These are phyloP conservation scores for Oceanites oceanicus DNA, from an alignment of 2,113 vertebrate species.

Conservation along the genomic window DNA sequence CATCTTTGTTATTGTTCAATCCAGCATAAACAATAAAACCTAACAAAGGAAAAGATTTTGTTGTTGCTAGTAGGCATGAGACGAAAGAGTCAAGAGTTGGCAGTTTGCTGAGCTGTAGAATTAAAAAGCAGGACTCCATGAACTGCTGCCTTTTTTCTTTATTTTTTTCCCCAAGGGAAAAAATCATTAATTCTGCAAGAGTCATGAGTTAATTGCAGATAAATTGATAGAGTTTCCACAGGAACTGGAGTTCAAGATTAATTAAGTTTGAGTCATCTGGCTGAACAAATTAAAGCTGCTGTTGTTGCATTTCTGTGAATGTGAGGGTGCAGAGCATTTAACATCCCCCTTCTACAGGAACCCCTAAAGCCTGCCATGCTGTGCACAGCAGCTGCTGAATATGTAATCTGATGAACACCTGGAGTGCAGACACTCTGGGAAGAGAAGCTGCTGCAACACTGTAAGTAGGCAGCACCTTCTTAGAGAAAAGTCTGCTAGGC, in stretches of 20 bases:
- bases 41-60: not conserved
- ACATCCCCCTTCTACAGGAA: not conserved
- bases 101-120: not conserved
- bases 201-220: conserved; percentile 13
- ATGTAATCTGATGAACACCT: not conserved
- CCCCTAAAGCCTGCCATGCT: not conserved
- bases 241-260: not conserved
- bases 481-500: not conserved
- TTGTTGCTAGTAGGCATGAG: not conserved
- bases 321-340: not conserved
- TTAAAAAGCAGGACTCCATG: not conserved
- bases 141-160: not conserved
- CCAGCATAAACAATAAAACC: not conserved
- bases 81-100: not conserved
- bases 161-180: not conserved
- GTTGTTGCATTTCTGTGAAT: not conserved
- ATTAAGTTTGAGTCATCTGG: not conserved
- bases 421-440: rapidly evolving
- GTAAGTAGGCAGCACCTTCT: not conserved
- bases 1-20: not conserved
- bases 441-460: not conserved
- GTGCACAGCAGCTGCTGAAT: not conserved
- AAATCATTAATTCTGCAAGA: not conserved
- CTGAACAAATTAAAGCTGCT: not conserved
- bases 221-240: not conserved